phyloP scores from a whole-genome alignment of 2,113 vertebrate genomes.

The Sinocyclocheilus rhinocerous region DNA sequence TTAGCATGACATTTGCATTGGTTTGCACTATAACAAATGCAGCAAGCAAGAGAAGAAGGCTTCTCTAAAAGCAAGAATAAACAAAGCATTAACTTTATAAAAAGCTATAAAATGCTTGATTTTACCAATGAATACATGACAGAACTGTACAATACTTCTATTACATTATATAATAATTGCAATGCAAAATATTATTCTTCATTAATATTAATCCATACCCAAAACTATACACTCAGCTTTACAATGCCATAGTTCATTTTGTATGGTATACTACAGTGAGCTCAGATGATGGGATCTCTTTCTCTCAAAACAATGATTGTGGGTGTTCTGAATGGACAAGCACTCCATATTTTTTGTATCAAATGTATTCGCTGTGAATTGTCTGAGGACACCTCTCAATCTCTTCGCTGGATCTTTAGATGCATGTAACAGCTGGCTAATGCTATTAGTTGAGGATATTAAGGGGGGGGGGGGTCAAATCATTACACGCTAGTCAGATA shows the following conservation, averaged over 20 bases:
- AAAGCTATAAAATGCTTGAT: neutral
- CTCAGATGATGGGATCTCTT: neutral
- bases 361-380: slow-evolving; percentile 9
- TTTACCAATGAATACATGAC: neutral
- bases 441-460: slow-evolving; percentile 34
- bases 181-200: neutral
- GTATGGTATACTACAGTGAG: slow-evolving; percentile 2
- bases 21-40: neutral
- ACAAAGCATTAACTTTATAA: neutral
- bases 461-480: neutral
- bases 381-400: neutral
- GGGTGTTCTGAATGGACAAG: slow-evolving; percentile 4
- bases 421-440: slow-evolving; percentile 48
- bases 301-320: slow-evolving; percentile 17
- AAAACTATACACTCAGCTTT: neutral
- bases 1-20: neutral
- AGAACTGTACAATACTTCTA: neutral
- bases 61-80: neutral
- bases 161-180: neutral
- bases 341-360: slow-evolving; percentile 20
- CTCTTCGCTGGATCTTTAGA: slow-evolving; percentile 1
- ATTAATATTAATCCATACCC: neutral
- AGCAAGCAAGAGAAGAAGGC: neutral
- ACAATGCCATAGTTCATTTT: neutral
- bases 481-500: slow-evolving; percentile 18